Base-by-base conservation (phyloP, 2,797 vertebrate species). In the Myotis daubentonii region DNA sequence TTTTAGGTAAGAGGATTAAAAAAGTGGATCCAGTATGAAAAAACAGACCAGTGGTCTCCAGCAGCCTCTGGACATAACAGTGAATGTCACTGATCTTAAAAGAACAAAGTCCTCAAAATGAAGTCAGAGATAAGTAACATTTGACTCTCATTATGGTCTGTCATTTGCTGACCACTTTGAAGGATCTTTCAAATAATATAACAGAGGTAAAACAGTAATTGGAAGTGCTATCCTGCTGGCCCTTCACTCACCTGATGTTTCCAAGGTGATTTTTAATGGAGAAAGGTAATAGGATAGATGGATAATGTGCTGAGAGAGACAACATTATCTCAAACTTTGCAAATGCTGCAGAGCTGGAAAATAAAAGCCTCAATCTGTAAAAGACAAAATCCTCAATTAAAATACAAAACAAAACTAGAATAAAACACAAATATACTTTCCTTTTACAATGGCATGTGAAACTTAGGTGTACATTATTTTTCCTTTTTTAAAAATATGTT, bases 281-380 rank as follows among this genome's bases (percentile, higher is more conserved):
- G 53, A 98, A 98, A 68, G 95, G 94, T 84, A 98, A 84, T 0
- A 95, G 95, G 41, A 95, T 53, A 47, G 94, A 88, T 17, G 98
- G 98, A 92, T 99, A 99, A 85, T n/a, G 41, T 49, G 97, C 93
- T 38, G 98, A 97, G 0, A 98, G 87, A 80, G 90, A 95, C 55
- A 99, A 87, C 70, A 91, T 94, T 96, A 99, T 62, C 84, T 98
- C 98, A 97, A 99, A 98, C 80, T 98, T 99, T 1, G 97, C 97
- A 96, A 98, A 97, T 89, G 97, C 97, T 44, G 36, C 22, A 0
- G 92, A 97, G 71, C 98, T 97, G 36, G 98, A 98, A 97, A 99
- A 98, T 80, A 98, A 91, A 80, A 98, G 97, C 87, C 93, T 98
- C 94, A 99, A 94, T 51, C 98, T 99, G 94, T 11, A 92, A 80